phyloP scores from a whole-genome alignment of 2,113 vertebrate species.

The Shinisaurus crocodilurus region DNA sequence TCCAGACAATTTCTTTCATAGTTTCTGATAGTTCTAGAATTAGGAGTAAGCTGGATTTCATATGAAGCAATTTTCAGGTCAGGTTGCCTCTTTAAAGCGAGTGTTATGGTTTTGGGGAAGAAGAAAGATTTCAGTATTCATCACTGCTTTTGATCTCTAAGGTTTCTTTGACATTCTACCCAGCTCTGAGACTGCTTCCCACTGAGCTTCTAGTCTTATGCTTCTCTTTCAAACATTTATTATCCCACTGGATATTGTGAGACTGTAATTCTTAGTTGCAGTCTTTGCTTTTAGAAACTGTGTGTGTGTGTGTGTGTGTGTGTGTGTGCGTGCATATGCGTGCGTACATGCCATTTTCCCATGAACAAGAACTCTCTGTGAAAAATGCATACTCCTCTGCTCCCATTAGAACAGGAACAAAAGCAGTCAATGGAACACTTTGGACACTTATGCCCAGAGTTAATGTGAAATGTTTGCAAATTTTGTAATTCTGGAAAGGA shows the following conservation, averaged over 20 bases:
- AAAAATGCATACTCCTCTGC: background rate
- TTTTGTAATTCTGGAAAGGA: constrained; percentile 1
- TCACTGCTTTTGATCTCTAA: constrained; percentile 20
- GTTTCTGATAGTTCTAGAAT: constrained; percentile 31
- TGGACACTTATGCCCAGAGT: background rate
- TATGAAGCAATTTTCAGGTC: background rate
- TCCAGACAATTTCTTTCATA: background rate
- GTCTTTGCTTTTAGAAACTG: background rate
- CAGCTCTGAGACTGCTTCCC: constrained; percentile 34
- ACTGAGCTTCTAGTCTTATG: background rate
- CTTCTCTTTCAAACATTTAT: constrained; percentile 20
- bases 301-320: background rate
- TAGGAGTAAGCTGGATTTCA: constrained; percentile 3
- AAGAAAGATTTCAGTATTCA: fast-evolving
- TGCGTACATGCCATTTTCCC: background rate
- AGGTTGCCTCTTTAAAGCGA: constrained; percentile 8
- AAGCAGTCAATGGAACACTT: background rate
- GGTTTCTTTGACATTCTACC: constrained; percentile 15
- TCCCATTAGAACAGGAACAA: fast-evolving
- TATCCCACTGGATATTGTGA: background rate
- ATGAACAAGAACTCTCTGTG: background rate
- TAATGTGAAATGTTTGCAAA: constrained; percentile 15
- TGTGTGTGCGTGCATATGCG: background rate
- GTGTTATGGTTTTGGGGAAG: background rate
- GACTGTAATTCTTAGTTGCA: constrained; percentile 16